A percentile compares a stretch with the other conserved stretches of the same genome.
Evolutionary conservation across 2,888 invertebrate species (phyloP).

Genomic region (Morinoia aosen): DNA sequence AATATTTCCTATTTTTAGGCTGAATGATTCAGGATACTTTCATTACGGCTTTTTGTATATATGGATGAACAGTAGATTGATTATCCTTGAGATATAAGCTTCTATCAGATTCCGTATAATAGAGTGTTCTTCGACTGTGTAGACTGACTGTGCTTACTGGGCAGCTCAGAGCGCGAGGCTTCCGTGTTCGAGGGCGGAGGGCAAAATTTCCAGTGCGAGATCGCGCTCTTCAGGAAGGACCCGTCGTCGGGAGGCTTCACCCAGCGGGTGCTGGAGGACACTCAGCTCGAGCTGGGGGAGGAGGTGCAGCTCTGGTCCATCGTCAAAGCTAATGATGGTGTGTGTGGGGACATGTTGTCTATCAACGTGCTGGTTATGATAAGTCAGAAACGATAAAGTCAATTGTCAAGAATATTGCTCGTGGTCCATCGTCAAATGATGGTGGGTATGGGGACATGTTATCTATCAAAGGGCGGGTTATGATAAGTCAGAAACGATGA

Average conservation of each 20-base stretch:
- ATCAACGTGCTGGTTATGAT: background rate
- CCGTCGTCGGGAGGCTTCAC: constrained; percentile 68
- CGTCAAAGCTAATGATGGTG: constrained; percentile 69
- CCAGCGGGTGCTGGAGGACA: constrained; percentile 69
- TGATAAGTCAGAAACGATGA: background rate
- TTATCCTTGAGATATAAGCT: too few relatives aligned
- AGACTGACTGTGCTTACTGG: constrained; percentile 8
- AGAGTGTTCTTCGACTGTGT: background rate
- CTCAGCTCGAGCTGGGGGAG: constrained; percentile 69
- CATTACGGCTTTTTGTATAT: too few relatives aligned
- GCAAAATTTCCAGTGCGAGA: constrained; percentile 69
- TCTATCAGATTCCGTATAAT: background rate
- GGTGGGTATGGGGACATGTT: constrained; percentile 63
- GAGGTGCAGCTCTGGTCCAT: constrained; percentile 69
- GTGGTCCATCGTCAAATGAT: too few relatives aligned
- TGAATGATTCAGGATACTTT: too few relatives aligned
- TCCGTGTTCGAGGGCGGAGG: constrained; percentile 66
- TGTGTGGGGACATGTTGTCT: background rate
- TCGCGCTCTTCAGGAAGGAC: constrained; percentile 69
- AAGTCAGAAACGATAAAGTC: constrained; percentile 57
- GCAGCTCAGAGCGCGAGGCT: constrained; percentile 47
- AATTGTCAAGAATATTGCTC: constrained; percentile 68
- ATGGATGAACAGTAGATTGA: too few relatives aligned
- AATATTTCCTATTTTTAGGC: too few relatives aligned
- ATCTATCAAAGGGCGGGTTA: background rate